Evolutionary conservation across 2,797 vertebrate genomes (phyloP), one percentile per base, ranked within the genome.

Genomic region (Crenichthys baileyi): DNA sequence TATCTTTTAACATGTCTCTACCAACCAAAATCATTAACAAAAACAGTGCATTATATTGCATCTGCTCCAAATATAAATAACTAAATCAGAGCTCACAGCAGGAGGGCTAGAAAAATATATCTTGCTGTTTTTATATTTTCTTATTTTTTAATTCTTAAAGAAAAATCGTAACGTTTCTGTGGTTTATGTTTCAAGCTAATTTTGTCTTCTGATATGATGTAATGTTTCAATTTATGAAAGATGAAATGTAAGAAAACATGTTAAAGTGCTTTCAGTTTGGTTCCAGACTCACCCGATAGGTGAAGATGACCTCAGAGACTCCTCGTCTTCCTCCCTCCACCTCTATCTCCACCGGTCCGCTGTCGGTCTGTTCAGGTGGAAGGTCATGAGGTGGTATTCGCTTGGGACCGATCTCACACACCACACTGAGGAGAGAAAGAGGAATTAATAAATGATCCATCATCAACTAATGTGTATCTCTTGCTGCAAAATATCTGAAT

Each of bases 281-380:
- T 63, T 63, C 39, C 26, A 29, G 26, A 83, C 95, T 72, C 88
- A 98, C 98, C 95, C 97, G 96, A 71, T 98, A 99, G 2, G 95
- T 97, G 89, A 93, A 98, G 78, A 0, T 15, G 76, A 86, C 92
- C 36, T 22, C 80, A 26, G 98, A 98, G 0, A 0, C 90, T 12
- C 97, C 97, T 0, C 0, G 68, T 70, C 95, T 94, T 48, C 92
- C 86, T 29, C 92, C 96, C 0, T 91, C 96, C 68, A 98, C 91
- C 22, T 95, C 87, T 71, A 99, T 95, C 81, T 90, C 85, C 72
- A 99, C 94, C 58, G 87, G 0, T 60, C 90, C 90, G 0, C 70
- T 51, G 29, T n/a, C 50, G 55, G n/a, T 46, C 0, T 0, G 3
- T 0, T 77, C 82, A 0, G 56, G 24, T 0, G 88, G 91, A 26